Conservation (phyloP, 2,888 invertebrate genomes). For the Eilema depressum region DNA sequence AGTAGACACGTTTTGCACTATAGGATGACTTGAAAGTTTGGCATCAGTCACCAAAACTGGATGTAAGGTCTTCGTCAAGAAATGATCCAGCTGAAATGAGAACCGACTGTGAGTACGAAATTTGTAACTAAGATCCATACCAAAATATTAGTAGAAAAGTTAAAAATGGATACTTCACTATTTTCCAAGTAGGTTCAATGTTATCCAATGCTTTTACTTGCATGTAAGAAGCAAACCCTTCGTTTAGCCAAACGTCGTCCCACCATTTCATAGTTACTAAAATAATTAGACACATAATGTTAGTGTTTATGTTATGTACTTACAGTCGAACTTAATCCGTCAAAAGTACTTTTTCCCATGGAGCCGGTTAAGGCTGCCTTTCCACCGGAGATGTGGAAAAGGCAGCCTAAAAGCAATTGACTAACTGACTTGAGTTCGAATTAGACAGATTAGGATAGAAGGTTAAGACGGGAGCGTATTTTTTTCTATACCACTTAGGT, state of each 20-base stretch:
- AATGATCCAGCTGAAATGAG: constrained; percentile 90
- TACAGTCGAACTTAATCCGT: too few species aligned
- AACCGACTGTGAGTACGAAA: neutral
- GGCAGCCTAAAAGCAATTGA: too few species aligned
- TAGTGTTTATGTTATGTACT: neutral
- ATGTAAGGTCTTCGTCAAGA: constrained; percentile 91
- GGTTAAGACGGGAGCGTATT: too few species aligned
- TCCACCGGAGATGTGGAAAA: too few species aligned
- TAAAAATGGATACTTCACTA: constrained; percentile 82
- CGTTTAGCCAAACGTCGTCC: constrained; percentile 97
- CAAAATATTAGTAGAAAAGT: neutral
- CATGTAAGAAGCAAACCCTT: constrained; percentile 96
- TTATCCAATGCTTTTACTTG: constrained; percentile 92
- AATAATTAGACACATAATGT: constrained; percentile 40
- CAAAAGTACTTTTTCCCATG: too few species aligned
- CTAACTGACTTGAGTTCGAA: too few species aligned
- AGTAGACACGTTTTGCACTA: constrained; percentile 93
- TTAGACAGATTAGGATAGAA: too few species aligned
- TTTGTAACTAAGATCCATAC: neutral
- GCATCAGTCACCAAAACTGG: constrained; percentile 92
- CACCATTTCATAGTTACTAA: constrained; percentile 97
- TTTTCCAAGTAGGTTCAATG: constrained; percentile 92
- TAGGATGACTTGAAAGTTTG: constrained; percentile 95
- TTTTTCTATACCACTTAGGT: too few species aligned
- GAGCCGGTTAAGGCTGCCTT: too few species aligned